A percentile compares a stretch with the other conserved stretches of the same genome.
phyloP scores from a whole-genome alignment of 2,797 vertebrate genomes.

The Distichodus sexfasciatus region DNA sequence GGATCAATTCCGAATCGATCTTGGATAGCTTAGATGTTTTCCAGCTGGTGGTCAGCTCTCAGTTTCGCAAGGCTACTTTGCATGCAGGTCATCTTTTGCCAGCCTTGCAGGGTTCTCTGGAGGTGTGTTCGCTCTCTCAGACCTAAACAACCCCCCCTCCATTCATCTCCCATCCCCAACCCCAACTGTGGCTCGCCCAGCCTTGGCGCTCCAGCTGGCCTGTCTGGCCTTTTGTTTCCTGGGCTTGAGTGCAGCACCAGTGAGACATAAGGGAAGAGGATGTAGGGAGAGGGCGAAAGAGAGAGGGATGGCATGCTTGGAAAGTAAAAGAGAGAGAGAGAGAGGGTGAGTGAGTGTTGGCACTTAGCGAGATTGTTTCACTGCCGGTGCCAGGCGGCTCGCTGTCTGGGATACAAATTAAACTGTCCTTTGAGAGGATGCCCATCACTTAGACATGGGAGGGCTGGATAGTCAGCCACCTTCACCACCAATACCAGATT shows the following conservation, averaged over 20 bases:
- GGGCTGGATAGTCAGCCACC: conserved; percentile 46
- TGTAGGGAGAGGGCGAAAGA: background rate
- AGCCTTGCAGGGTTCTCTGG: conserved; percentile 15
- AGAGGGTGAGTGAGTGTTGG: conserved; percentile 48
- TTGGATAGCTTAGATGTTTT: conserved; percentile 74
- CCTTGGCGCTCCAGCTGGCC: conserved; percentile 21
- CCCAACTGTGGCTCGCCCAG: too few relatives aligned
- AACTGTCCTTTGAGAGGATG: conserved; percentile 54
- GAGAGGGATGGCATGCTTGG: background rate
- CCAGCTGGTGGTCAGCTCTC: conserved; percentile 74
- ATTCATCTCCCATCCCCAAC: background rate
- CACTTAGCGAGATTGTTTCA: conserved; percentile 60
- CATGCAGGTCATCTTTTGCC: conserved; percentile 63
- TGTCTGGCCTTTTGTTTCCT: conserved; percentile 34
- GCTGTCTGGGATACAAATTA: conserved; percentile 53
- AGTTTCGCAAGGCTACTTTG: conserved; percentile 68
- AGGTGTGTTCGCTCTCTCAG: conserved; percentile 4
- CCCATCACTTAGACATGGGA: conserved; percentile 61
- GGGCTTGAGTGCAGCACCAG: conserved; percentile 23
- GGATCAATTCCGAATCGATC: conserved; percentile 76
- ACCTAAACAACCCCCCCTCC: background rate
- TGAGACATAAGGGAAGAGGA: conserved; percentile 27
- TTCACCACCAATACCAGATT: background rate
- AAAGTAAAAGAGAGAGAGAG: background rate
- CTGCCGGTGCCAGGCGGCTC: conserved; percentile 56